These are phyloP conservation scores for Sebastes iracundus DNA, from an alignment of 2,797 vertebrate genomes.

Conservation along the genomic window DNA sequence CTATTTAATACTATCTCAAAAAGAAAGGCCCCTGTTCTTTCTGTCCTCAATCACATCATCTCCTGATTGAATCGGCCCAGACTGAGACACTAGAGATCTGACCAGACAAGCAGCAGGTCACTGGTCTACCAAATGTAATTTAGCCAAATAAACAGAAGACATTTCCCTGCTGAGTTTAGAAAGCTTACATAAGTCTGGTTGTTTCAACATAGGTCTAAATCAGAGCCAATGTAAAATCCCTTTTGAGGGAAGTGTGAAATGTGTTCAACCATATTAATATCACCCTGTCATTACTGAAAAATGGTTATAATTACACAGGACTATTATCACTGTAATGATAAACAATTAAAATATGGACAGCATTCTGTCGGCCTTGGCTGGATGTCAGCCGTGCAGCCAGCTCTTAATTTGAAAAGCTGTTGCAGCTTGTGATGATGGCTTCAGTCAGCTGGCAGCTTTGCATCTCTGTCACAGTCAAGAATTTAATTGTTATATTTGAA, in stretches of 20 bases:
- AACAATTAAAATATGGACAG: constrained; percentile 19
- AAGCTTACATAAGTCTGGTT: not conserved
- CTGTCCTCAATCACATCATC: not conserved
- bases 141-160: not conserved
- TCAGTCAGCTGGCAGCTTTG: not conserved
- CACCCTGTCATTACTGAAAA: not conserved
- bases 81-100: constrained; percentile 4
- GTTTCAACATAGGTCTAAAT: too few species aligned
- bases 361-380: not conserved
- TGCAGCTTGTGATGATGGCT: not conserved
- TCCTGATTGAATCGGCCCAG: not conserved
- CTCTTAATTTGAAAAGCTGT: not conserved
- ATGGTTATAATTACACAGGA: not conserved
- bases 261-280: not conserved
- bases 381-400: not conserved
- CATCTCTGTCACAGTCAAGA: not conserved
- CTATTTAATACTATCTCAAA: not conserved
- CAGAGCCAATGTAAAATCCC: not conserved
- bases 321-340: constrained; percentile 8
- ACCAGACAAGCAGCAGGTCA: constrained; percentile 10
- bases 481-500: not conserved
- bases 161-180: not conserved
- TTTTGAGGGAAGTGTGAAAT: not conserved
- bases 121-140: constrained; percentile 34
- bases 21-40: not conserved